Evolutionary conservation across 2,888 invertebrate species (phyloP).

Genomic region (Thecocarcelia acutangulata): DNA sequence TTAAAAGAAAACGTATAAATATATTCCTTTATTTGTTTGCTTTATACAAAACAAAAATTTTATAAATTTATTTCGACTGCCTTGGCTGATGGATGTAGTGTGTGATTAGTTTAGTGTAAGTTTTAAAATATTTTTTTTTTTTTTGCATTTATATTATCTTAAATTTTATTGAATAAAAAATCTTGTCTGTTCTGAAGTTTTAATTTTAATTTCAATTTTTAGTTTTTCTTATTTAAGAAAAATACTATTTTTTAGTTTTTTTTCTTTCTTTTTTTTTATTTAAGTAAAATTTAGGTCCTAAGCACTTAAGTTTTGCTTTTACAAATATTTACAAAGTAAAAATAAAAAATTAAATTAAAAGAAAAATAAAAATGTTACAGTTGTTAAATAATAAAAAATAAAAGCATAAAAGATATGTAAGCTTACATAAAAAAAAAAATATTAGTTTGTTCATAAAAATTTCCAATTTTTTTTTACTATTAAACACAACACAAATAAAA

Average conservation of each 20-base stretch:
- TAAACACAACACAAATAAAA: conserved; percentile 13
- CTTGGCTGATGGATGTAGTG: not conserved
- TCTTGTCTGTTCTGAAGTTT: conserved; percentile 27
- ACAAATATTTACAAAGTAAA: conserved; percentile 79
- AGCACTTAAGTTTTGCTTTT: conserved; percentile 72
- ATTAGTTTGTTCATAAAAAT: conserved; percentile 37
- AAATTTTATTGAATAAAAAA: conserved; percentile 34
- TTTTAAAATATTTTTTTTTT: not conserved
- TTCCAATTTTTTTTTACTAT: conserved; percentile 9
- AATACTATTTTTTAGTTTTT: conserved; percentile 26
- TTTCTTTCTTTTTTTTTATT: conserved; percentile 45
- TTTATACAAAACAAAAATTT: not conserved
- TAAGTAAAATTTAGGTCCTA: conserved; percentile 70
- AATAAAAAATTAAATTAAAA: conserved; percentile 62
- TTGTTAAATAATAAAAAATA: conserved; percentile 47
- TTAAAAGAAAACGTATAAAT: not conserved
- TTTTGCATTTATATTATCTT: not conserved
- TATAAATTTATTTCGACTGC: conserved; percentile 19
- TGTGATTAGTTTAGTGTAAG: not conserved
- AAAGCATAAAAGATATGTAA: conserved; percentile 22
- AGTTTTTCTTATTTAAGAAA: conserved; percentile 8
- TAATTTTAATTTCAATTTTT: conserved; percentile 21
- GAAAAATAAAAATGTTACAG: conserved; percentile 50
- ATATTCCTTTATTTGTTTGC: not conserved
- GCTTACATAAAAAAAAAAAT: conserved; percentile 35